Conservation (phyloP, 2,113 vertebrate species). For the Thomomys bottae region DNA sequence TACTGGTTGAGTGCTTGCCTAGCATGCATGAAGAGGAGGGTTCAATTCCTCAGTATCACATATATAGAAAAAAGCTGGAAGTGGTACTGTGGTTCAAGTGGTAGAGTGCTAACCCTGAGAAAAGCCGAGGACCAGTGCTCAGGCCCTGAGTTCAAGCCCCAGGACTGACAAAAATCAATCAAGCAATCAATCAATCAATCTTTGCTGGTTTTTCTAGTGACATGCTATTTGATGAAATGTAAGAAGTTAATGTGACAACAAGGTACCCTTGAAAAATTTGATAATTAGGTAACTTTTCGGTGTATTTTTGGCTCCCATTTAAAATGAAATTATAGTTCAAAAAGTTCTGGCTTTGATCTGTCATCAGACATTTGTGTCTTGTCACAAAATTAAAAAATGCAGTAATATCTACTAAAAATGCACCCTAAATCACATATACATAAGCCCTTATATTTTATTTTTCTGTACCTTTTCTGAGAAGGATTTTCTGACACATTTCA, state of each 20-base stretch:
- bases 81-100: no score
- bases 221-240: not conserved
- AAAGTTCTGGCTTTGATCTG: constrained; percentile 35
- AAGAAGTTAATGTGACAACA: not conserved
- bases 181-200: no score
- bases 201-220: not conserved
- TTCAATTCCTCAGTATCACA: no score
- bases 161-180: no score
- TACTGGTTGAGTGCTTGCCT: no score
- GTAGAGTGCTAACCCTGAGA: no score
- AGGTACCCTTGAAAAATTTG: not conserved
- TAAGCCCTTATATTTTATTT: constrained; percentile 11
- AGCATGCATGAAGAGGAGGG: no score
- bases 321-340: constrained; percentile 46
- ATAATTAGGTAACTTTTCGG: constrained; percentile 52
- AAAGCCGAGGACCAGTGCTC: no score
- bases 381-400: not conserved
- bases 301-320: constrained; percentile 53
- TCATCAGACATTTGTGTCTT: not conserved
- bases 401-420: not conserved
- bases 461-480: not conserved
- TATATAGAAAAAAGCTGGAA: no score
- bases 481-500: not conserved
- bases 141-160: no score
- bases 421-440: not conserved